Evolutionary conservation across 2,797 vertebrate genomes (phyloP).

Genomic region (Sebastes hubbsi): DNA sequence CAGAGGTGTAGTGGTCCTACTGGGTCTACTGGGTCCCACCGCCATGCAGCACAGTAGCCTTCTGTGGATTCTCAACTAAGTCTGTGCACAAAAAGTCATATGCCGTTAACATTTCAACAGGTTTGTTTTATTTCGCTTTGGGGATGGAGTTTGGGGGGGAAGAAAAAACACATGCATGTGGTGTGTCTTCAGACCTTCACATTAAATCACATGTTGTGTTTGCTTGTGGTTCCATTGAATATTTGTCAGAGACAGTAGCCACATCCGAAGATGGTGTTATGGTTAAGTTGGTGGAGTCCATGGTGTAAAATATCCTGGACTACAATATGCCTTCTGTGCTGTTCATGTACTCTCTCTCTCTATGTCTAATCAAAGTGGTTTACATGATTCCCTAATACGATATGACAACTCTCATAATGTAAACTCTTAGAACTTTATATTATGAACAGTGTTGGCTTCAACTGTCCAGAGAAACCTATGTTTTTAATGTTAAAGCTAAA

Average conservation of each 20-base stretch:
- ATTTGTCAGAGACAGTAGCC: constrained; percentile 31
- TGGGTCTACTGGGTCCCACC: constrained; percentile 1
- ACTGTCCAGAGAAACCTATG: neutral
- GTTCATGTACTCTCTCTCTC: neutral
- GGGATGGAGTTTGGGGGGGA: constrained; percentile 14
- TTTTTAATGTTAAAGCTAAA: neutral
- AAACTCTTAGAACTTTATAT: too few species aligned
- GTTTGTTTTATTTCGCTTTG: constrained; percentile 68
- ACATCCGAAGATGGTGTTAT: constrained; percentile 20
- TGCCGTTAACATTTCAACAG: constrained; percentile 70
- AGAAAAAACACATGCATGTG: constrained; percentile 16
- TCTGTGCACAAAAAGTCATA: constrained; percentile 43
- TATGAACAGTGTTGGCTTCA: neutral
- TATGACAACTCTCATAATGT: too few species aligned
- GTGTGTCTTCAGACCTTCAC: constrained; percentile 46
- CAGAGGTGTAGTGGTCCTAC: constrained; percentile 20
- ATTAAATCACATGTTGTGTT: constrained; percentile 56
- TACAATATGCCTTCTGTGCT: neutral
- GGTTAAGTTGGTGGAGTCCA: neutral
- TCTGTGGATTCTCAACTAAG: constrained; percentile 42
- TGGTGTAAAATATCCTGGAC: neutral
- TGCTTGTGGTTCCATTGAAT: constrained; percentile 57
- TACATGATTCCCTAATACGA: neutral
- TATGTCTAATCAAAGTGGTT: neutral
- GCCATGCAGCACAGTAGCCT: constrained; percentile 55